Evolutionary conservation across 2,888 invertebrate species (phyloP), one percentile per base, ranked within the genome.

Genomic region (Aelia acuminata): DNA sequence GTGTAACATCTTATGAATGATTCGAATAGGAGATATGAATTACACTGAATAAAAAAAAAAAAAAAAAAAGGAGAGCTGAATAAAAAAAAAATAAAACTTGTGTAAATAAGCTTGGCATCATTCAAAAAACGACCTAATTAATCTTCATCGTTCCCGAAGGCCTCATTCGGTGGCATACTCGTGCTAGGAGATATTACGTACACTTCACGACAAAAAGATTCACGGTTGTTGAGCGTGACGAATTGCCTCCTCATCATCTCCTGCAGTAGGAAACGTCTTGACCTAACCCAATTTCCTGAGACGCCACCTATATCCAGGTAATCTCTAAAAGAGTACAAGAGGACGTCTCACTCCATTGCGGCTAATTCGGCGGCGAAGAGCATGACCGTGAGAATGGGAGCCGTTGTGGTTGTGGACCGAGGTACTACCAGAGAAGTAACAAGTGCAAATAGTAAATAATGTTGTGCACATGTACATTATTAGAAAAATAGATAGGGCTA

Each of bases 191-290:
- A 70, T 70, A 35, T 18, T 15, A 35, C 63, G 20, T n/a, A 22
- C 3, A 43, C 22, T 43, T 80, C 80, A 47, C 43, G 80, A 22
- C 39, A 80, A 80, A 47, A 39, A 43, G n/a, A 47, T 80, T 11
- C 80, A 80, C 80, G 80, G 80, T 43, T 80, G 22, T 47, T 47
- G 43, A 47, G 80, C 80, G 43, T 80, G 80, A 80, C 80, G 10
- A 80, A 80, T 80, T 80, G 80, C 43, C 80, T 47, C n/a, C n/a
- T 80, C 80, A 80, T 80, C 43, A 80, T 80, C 43, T 13, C 1
- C 80, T 80, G 80, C 43, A n/a, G n/a, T 18, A 80, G 80, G n/a
- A 43, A n/a, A 47, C 43, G 80, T 80, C n/a, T 47, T 80, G 80
- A 47, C 80, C 80, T 80, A 80, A 80, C 43, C 43, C n/a, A 80